phyloP scores from a whole-genome alignment of 2,797 vertebrate species.

The Brachymystax lenok region DNA sequence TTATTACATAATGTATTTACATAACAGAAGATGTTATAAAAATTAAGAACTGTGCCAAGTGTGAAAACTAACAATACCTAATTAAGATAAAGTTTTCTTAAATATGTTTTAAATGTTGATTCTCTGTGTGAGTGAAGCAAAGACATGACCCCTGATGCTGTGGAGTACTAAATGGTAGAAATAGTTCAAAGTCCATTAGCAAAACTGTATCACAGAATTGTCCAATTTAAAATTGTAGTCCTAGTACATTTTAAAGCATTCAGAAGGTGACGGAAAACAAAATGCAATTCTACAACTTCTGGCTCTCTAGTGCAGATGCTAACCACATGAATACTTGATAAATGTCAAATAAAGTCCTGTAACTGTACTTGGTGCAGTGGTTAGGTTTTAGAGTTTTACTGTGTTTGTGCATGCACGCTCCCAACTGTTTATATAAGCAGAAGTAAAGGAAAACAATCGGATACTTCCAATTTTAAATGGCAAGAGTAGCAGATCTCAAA shows the following conservation, averaged over 20 bases:
- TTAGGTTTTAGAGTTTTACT: conserved; percentile 7
- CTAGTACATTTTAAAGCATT: neutral
- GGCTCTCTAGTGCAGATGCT: neutral
- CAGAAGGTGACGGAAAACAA: neutral
- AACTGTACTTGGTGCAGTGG: neutral
- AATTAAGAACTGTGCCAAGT: neutral
- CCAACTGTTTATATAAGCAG: conserved; percentile 51
- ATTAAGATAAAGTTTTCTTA: conserved; percentile 17
- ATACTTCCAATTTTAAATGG: conserved; percentile 43
- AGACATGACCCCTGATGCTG: no score
- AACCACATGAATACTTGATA: neutral
- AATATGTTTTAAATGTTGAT: conserved; percentile 7
- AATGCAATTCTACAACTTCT: neutral
- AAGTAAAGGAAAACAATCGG: neutral
- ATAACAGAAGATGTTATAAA: conserved; percentile 3
- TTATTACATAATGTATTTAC: conserved; percentile 18
- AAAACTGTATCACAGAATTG: neutral
- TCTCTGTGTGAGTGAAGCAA: neutral
- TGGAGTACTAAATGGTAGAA: no score
- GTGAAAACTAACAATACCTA: conserved; percentile 12
- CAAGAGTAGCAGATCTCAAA: conserved; percentile 40
- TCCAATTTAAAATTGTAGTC: neutral
- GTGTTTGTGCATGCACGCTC: conserved; percentile 29
- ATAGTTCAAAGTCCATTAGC: neutral
- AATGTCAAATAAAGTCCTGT: neutral